Conservation (phyloP, 2,113 vertebrate species). For the Coturnix japonica region DNA sequence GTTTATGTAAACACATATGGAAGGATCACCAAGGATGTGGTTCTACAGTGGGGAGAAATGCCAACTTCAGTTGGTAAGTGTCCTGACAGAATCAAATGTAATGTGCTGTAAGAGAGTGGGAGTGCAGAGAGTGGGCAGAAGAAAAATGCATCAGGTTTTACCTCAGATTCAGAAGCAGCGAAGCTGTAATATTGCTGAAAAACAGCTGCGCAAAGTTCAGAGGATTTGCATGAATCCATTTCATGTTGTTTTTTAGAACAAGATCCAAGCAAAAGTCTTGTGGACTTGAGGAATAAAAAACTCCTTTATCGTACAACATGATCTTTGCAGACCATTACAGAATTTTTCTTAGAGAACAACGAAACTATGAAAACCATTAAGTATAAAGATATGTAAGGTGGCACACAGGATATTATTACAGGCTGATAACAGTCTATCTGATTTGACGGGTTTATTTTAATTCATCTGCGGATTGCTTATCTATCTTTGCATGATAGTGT, state of each 20-base stretch:
- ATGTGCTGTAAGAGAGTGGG: fast-evolving
- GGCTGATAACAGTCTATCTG: neutral
- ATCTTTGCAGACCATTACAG: neutral
- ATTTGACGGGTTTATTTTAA: neutral
- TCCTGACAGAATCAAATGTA: neutral
- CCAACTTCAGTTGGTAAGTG: constrained; percentile 96
- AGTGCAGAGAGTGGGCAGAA: neutral
- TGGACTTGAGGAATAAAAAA: neutral
- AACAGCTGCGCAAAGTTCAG: neutral
- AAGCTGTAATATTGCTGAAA: neutral
- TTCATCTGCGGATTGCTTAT: neutral
- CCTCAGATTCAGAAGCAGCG: neutral
- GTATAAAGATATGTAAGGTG: neutral
- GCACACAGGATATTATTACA: neutral
- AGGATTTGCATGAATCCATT: neutral
- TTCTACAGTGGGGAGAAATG: constrained; percentile 99
- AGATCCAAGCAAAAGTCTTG: neutral
- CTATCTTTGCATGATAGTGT: neutral
- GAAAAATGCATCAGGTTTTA: fast-evolving
- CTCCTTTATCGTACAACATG: no score
- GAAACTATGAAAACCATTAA: neutral
- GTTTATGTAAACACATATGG: constrained; percentile 98
- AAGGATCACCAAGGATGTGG: constrained; percentile 98
- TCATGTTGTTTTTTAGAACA: neutral
- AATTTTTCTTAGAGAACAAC: neutral